These are phyloP conservation scores for Anoplophora glabripennis DNA, from an alignment of 1,140 invertebrate genomes.

Conservation along the genomic window DNA sequence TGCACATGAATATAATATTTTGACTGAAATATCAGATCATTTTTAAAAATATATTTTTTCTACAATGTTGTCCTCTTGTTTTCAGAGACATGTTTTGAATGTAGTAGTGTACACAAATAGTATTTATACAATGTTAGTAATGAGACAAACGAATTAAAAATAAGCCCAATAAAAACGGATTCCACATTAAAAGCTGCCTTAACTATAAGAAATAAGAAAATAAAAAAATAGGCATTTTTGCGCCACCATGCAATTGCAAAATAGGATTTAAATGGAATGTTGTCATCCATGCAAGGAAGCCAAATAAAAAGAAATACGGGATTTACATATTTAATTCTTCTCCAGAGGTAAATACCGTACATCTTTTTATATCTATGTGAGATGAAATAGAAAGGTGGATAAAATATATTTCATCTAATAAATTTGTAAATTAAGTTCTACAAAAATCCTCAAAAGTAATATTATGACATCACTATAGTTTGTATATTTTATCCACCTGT, in stretches of 20 bases:
- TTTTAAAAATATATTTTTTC: no score
- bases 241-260: conserved; percentile 1
- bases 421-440: not conserved
- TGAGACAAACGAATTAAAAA: conserved; percentile 9
- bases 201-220: conserved; percentile 20
- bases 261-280: conserved; percentile 11
- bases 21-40: no score
- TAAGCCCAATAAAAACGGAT: conserved; percentile 38
- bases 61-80: no score
- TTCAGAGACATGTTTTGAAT: no score
- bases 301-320: not conserved
- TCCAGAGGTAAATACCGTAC: not conserved
- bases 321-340: conserved; percentile 1
- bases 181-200: conserved; percentile 16
- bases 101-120: no score
- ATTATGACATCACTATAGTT: not conserved
- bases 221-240: conserved; percentile 3
- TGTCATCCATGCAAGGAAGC: not conserved
- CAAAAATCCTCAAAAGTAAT: not conserved
- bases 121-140: no score
- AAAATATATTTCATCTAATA: not conserved
- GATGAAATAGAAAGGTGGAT: not conserved
- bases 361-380: not conserved
- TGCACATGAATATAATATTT: no score
- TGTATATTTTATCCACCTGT: conserved; percentile 10